phyloP scores from a whole-genome alignment of 2,113 vertebrate genomes.

The Casuarius casuarius region DNA sequence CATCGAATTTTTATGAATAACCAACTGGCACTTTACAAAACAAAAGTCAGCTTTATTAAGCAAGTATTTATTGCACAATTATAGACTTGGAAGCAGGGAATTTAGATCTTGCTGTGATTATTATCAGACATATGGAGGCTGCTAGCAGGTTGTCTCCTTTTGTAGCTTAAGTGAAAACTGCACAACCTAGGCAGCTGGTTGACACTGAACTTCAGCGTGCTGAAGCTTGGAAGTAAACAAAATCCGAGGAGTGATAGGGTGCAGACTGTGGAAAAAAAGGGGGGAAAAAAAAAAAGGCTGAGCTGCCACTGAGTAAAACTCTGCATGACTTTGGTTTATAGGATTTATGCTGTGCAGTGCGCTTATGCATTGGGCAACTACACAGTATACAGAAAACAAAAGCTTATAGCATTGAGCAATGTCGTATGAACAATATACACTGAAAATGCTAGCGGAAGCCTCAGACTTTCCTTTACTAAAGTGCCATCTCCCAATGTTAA shows the following conservation, averaged over 20 bases:
- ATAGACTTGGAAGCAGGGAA: slow-evolving; percentile 44
- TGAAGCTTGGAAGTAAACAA: neutral
- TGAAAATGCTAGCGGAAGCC: slow-evolving; percentile 27
- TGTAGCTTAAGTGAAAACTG: neutral
- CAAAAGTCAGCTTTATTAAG: slow-evolving; percentile 74
- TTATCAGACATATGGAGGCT: neutral
- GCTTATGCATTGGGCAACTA: neutral
- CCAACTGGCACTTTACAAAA: slow-evolving; percentile 54
- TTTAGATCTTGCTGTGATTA: slow-evolving; percentile 1
- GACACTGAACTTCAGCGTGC: neutral
- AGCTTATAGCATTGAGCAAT: neutral
- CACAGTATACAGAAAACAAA: neutral
- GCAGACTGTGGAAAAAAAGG: neutral
- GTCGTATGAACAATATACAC: neutral
- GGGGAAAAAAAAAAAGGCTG: neutral
- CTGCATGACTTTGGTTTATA: neutral
- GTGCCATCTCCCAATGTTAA: neutral
- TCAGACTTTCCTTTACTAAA: neutral
- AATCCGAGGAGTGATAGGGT: neutral
- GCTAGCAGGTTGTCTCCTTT: slow-evolving; percentile 2
- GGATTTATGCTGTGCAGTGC: neutral
- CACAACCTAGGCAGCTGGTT: neutral
- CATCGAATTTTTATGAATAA: slow-evolving; percentile 33
- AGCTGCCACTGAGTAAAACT: neutral
- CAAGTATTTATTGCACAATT: slow-evolving; percentile 55